These are phyloP conservation scores for Thera obeliscata DNA, from an alignment of 2,888 invertebrate genomes.

Conservation along the genomic window DNA sequence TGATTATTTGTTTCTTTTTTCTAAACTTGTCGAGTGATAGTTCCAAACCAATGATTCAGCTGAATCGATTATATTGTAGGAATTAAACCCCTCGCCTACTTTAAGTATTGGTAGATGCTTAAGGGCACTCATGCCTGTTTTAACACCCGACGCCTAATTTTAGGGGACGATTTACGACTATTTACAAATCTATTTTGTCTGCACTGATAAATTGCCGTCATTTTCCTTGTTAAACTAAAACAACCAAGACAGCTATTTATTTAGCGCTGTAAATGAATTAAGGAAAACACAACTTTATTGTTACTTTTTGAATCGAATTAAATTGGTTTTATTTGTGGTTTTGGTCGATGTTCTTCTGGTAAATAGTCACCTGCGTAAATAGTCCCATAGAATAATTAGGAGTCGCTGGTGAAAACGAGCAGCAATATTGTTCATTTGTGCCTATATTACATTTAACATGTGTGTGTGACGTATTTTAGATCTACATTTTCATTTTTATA, in stretches of 20 bases:
- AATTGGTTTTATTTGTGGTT: neutral
- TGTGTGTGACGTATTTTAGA: constrained; percentile 59
- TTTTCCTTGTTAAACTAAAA: no score
- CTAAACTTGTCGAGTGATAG: constrained; percentile 26
- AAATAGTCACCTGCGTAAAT: constrained; percentile 1
- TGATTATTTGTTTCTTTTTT: constrained; percentile 5
- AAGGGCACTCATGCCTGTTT: constrained; percentile 53
- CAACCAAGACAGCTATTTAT: no score
- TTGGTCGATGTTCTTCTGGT: neutral
- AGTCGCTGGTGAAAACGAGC: constrained; percentile 18
- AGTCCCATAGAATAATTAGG: constrained; percentile 11
- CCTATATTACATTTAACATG: constrained; percentile 70
- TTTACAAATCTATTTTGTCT: neutral
- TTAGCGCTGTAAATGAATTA: no score
- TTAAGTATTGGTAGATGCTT: constrained; percentile 66
- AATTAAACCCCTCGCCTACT: constrained; percentile 77
- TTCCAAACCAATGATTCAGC: constrained; percentile 31
- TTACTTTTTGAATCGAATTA: no score
- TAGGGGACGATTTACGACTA: neutral
- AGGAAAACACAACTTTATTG: no score
- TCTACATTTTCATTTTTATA: constrained; percentile 51
- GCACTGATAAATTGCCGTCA: no score
- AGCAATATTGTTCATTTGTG: constrained; percentile 73
- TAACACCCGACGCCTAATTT: constrained; percentile 15
- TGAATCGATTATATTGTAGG: constrained; percentile 62